A percentile compares a stretch with the other conserved stretches of the same genome.
Evolutionary conservation across 1,140 invertebrate species (phyloP).

Genomic region (Hypothenemus hampei): DNA sequence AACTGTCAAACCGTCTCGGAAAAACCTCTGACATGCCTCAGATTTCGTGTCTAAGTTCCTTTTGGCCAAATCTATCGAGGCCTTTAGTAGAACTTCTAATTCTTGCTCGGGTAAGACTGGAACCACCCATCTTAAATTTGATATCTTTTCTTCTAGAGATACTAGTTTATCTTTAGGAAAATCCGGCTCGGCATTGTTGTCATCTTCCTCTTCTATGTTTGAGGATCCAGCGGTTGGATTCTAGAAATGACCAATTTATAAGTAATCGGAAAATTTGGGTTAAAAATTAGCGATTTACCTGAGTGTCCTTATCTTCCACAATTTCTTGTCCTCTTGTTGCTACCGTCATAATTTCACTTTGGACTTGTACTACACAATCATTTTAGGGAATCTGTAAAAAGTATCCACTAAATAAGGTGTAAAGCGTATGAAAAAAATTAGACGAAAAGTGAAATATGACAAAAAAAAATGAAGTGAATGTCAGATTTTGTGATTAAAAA

Average conservation of each 20-base stretch:
- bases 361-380: constrained; percentile 31
- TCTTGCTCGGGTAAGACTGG: constrained; percentile 95
- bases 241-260: not conserved
- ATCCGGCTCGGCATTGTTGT: constrained; percentile 57
- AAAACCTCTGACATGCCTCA: constrained; percentile 91
- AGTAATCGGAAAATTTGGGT: too few species aligned
- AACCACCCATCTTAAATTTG: constrained; percentile 91
- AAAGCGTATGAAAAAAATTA: constrained; percentile 16
- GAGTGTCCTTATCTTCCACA: constrained; percentile 54
- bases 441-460: not conserved
- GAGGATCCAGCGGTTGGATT: constrained; percentile 44
- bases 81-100: constrained; percentile 85
- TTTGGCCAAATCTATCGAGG: constrained; percentile 79
- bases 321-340: constrained; percentile 59
- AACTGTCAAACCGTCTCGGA: constrained; percentile 88
- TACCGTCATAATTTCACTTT: constrained; percentile 52
- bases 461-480: constrained; percentile 29
- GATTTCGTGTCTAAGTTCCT: constrained; percentile 84
- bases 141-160: constrained; percentile 91
- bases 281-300: constrained; percentile 43
- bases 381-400: constrained; percentile 28
- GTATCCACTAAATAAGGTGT: not conserved
- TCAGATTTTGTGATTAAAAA: constrained; percentile 36
- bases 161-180: constrained; percentile 85
- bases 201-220: constrained; percentile 43